These are phyloP conservation scores for Chelmon rostratus DNA, from an alignment of 2,797 vertebrate genomes.

Conservation along the genomic window DNA sequence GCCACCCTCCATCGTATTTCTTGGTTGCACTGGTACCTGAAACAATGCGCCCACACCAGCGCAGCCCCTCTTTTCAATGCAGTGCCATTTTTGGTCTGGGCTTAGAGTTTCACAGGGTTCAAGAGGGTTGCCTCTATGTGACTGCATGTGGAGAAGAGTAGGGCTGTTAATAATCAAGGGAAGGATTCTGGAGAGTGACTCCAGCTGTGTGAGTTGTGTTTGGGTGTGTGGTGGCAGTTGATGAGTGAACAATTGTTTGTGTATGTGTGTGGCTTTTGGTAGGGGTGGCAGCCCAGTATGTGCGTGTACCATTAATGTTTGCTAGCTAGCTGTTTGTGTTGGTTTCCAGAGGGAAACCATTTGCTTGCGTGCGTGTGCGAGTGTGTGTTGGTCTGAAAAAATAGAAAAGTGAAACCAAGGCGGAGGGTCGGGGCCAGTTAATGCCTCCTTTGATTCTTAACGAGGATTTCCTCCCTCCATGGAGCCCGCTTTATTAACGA, in stretches of 20 bases:
- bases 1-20: neutral
- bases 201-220: conserved; percentile 35
- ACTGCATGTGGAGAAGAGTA: neutral
- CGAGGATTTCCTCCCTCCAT: conserved; percentile 69
- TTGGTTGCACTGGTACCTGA: neutral
- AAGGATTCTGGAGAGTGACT: conserved; percentile 27
- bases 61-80: neutral
- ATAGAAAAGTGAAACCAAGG: conserved; percentile 44
- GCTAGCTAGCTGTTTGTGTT: neutral
- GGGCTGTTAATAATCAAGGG: conserved; percentile 37
- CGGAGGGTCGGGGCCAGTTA: conserved; percentile 53
- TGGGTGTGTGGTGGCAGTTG: conserved; percentile 10
- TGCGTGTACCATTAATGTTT: neutral
- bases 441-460: conserved; percentile 73
- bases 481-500: conserved; percentile 65
- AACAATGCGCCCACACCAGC: neutral
- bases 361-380: conserved; percentile 10
- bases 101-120: neutral
- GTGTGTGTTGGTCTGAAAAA: conserved; percentile 32
- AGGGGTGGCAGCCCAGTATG: neutral
- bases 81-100: neutral
- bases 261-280: neutral
- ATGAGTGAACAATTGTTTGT: conserved; percentile 19
- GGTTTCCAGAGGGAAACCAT: neutral
- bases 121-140: neutral